A percentile compares a stretch with the other conserved stretches of the same genome.
phyloP scores from a whole-genome alignment of 2,113 vertebrate species.

The Numenius arquata region DNA sequence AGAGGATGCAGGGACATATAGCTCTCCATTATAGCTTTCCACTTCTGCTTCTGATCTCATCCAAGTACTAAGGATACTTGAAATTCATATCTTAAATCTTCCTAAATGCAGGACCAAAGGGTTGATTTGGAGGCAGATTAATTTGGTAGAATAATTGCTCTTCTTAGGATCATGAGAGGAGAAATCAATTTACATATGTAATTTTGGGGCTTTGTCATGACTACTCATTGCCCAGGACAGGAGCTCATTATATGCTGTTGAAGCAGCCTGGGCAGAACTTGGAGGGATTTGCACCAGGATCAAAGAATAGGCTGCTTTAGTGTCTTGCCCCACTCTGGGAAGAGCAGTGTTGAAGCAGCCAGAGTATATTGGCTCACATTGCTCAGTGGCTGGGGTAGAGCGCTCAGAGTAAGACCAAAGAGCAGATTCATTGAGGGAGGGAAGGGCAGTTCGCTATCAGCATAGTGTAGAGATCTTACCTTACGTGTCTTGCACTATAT shows the following conservation, averaged over 20 bases:
- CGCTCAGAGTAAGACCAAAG: background rate
- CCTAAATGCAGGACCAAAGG: background rate
- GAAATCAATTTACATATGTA: background rate
- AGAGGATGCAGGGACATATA: background rate
- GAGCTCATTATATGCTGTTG: background rate
- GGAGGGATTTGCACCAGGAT: background rate
- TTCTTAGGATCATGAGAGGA: background rate
- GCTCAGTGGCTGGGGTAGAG: background rate
- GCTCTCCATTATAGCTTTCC: background rate
- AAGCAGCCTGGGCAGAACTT: background rate
- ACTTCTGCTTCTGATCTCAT: background rate
- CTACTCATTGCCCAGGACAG: background rate
- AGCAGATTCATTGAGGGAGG: background rate
- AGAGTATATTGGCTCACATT: background rate
- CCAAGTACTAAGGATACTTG: background rate
- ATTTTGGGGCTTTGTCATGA: background rate
- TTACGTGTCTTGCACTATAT: background rate
- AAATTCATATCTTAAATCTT: background rate
- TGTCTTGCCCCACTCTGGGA: background rate
- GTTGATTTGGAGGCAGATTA: slow-evolving; percentile 21
- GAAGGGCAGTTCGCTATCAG: background rate
- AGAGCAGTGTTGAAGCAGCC: background rate
- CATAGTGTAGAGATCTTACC: background rate
- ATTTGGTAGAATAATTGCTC: slow-evolving; percentile 15
- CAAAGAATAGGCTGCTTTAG: background rate